Base-by-base conservation (phyloP, 1,140 invertebrate species). In the Drosophila ambigua region DNA sequence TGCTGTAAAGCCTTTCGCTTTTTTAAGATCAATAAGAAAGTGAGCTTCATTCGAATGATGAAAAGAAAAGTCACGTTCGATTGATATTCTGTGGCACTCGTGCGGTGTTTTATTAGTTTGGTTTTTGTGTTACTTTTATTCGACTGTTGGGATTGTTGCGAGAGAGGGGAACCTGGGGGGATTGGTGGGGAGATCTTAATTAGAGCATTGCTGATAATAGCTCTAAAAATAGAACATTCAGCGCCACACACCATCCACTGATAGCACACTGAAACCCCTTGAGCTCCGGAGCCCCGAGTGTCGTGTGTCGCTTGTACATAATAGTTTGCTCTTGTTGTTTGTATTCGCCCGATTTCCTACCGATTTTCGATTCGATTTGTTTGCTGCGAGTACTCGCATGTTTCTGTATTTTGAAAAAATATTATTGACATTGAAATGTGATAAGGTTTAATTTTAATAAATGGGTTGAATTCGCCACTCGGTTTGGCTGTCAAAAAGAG, bases 201-300 rank as follows among this genome's bases (percentile, higher is more conserved):
- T 87, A 87, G 82, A 87, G 75, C 82, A 87, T 46, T 52, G 52
- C 82, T 87, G 82, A 87, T 87, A 87, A 87, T 87, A 60, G 43
- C 65, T 61, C 78, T 87, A 87, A 76, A 87, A 68, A 88, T 87
- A 87, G 66, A 64, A 71, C 46, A 13, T 68, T 71, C 55, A 55
- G 53, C 66, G 41, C 64, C 64, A 58, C 66, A 65, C 35, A 39
- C 35, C 35, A 39, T 39, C 11, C 35, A 39, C 82, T 87, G 82
- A 87, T 87, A 87, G 82, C 82, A 73, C 35, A 62, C 35, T 39
- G 35, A 13, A 39, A 11, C 11, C 35, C 9, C 26, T 28, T 5
- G 7, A 28, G 26, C 26, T 1, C 26, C 35, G 11, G 52, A 77
- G 64, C 75, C 44, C 41, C 55, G 57, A 72, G 51, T 54, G 46